Conservation (phyloP, 2,113 vertebrate genomes). For the Vombatus ursinus region DNA sequence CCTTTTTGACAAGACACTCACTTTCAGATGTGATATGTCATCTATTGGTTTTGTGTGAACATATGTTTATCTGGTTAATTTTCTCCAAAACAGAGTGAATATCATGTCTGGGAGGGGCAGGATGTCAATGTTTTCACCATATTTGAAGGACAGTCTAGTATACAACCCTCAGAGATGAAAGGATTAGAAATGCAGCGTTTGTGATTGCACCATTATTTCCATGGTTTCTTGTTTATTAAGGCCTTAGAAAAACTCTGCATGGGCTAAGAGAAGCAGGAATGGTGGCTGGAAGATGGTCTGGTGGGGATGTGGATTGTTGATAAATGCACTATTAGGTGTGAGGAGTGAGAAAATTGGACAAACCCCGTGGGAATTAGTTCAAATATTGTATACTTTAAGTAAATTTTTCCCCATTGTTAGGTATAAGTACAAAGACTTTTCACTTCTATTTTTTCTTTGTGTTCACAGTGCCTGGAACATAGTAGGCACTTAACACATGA, state of each 20-base stretch:
- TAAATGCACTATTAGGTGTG: no score
- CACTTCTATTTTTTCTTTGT: background rate
- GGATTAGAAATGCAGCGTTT: background rate
- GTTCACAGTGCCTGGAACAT: background rate
- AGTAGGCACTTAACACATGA: background rate
- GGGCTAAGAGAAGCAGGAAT: background rate
- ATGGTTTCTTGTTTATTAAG: background rate
- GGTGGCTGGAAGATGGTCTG: background rate
- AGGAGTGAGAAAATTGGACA: no score
- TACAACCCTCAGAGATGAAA: slow-evolving; percentile 36
- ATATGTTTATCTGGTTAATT: slow-evolving; percentile 64
- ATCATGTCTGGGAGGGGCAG: slow-evolving; percentile 35
- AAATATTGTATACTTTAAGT: no score
- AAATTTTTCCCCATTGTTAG: background rate
- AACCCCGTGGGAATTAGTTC: no score
- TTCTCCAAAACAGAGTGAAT: slow-evolving; percentile 46
- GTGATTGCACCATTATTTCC: background rate
- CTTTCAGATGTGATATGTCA: slow-evolving; percentile 62
- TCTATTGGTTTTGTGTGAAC: slow-evolving; percentile 61
- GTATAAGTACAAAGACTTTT: background rate
- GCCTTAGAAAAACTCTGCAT: background rate
- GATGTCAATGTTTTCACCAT: slow-evolving; percentile 24
- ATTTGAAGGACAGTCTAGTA: slow-evolving; percentile 51
- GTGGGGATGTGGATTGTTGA: no score
- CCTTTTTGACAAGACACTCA: slow-evolving; percentile 46